Conservation (phyloP, 2,113 vertebrate species). For the Chaetorhynchus papuensis region DNA sequence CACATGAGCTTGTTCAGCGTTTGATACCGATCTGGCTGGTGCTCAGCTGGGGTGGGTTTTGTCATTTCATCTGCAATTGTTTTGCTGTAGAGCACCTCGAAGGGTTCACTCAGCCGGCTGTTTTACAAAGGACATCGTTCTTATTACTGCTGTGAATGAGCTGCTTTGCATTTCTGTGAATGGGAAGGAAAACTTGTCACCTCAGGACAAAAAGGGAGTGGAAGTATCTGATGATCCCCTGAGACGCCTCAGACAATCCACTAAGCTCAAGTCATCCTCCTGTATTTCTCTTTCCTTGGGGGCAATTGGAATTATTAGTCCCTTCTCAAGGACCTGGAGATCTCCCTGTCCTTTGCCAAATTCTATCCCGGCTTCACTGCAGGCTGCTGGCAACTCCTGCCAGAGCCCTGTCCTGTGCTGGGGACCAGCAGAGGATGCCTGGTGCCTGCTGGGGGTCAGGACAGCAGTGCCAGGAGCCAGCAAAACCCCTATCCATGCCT, state of each 20-base stretch:
- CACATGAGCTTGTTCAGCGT: background rate
- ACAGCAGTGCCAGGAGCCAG: rapidly evolving
- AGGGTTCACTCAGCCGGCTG: background rate
- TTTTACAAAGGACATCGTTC: background rate
- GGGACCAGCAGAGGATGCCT: background rate
- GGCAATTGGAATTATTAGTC: background rate
- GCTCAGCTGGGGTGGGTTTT: constrained; percentile 36
- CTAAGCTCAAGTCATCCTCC: constrained; percentile 31
- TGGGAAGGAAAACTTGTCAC: constrained; percentile 50
- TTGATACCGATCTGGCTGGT: background rate
- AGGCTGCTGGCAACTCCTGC: background rate
- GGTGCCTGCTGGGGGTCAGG: background rate
- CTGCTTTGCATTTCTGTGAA: constrained; percentile 62
- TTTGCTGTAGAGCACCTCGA: constrained; percentile 13
- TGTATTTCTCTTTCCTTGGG: background rate
- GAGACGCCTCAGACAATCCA: constrained; percentile 40
- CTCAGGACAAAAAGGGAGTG: constrained; percentile 58
- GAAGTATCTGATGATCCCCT: constrained; percentile 53
- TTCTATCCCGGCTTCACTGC: rapidly evolving
- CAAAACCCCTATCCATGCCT: rapidly evolving
- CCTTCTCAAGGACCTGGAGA: background rate
- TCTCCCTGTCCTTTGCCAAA: background rate
- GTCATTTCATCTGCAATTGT: constrained; percentile 26
- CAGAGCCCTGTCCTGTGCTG: background rate
- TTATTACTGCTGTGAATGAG: constrained; percentile 36